Base-by-base conservation (phyloP, 2,113 vertebrate species). In the Beaufortia kweichowensis region DNA sequence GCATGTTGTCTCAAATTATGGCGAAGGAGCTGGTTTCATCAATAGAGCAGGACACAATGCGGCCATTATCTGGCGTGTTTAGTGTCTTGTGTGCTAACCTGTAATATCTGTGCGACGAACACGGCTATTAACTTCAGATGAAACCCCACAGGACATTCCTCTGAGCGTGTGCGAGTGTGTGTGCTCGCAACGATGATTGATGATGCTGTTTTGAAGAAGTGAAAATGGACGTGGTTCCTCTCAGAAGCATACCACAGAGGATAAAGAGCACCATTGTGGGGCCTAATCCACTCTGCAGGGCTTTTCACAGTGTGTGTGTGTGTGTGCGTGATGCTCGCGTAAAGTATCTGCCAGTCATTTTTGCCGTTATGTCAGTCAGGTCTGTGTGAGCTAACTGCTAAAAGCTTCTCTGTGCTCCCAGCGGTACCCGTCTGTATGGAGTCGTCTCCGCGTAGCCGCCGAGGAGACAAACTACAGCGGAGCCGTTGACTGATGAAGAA, bases 171-270 rank as follows among this genome's bases (percentile, higher is more conserved):
- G 35, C 64, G 68, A 53, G 62, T 70, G 57, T 57, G 57, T 78
- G 73, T 75, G 77, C 65, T 75, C 28, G 43, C 46, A 33, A 59
- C 4, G 71, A 68, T 92, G 91, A 92, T 91, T 89, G 90, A 92
- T 91, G 89, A 90, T 92, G 88, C 86, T 90, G 86, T 90, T 91
- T 90, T 91, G 85, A 83, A 85, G 87, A 85, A 87, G 86, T 86
- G 86, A 87, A 88, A 91, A 89, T 87, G 86, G 80, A 85, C 86
- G 81, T 79, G 59, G 72, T 72, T 87, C 75, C 77, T 60, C 43
- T 76, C 73, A 63, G 83, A 88, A 85, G 69, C 85, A 89, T 91
- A 90, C 88, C 90, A 72, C 60, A 3, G 83, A 81, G 86, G 82
- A 91, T 90, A 88, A 90, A 89, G 84, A 83, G 80, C 41, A 39